Conservation (phyloP, 2,113 vertebrate species). For the Zosterops pallidus region DNA sequence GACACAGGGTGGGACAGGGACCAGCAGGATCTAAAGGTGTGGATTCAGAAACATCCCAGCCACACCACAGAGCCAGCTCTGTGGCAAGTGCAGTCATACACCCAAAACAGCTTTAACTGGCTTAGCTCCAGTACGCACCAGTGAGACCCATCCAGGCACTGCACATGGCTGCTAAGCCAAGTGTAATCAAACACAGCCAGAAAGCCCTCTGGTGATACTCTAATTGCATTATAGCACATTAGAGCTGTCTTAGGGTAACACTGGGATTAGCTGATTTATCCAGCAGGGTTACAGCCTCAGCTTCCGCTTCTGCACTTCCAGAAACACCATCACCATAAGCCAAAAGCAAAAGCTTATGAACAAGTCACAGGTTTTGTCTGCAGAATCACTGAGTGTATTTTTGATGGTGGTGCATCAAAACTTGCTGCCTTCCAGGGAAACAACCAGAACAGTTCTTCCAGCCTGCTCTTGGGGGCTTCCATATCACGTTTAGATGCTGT, state of each 20-base stretch:
- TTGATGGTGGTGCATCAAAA: background rate
- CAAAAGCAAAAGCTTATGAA: background rate
- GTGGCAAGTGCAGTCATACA: background rate
- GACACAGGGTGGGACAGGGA: background rate
- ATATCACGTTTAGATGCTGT: background rate
- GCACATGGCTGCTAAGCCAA: background rate
- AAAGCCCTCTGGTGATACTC: constrained; percentile 26
- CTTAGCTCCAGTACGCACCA: background rate
- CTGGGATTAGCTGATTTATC: background rate
- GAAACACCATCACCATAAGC: background rate
- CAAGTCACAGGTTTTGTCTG: background rate
- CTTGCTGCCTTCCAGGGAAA: background rate
- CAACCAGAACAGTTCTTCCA: background rate
- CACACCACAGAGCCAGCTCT: background rate
- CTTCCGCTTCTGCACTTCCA: background rate
- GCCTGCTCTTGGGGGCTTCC: background rate
- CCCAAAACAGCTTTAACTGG: background rate
- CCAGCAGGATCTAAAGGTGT: background rate
- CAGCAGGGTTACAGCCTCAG: background rate
- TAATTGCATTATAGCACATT: constrained; percentile 41
- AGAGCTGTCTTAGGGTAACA: background rate
- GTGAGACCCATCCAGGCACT: background rate
- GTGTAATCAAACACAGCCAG: background rate
- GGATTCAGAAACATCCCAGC: background rate
- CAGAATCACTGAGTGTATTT: background rate